Evolutionary conservation across 2,888 invertebrate species (phyloP).

Genomic region (Platycheirus rosarum): DNA sequence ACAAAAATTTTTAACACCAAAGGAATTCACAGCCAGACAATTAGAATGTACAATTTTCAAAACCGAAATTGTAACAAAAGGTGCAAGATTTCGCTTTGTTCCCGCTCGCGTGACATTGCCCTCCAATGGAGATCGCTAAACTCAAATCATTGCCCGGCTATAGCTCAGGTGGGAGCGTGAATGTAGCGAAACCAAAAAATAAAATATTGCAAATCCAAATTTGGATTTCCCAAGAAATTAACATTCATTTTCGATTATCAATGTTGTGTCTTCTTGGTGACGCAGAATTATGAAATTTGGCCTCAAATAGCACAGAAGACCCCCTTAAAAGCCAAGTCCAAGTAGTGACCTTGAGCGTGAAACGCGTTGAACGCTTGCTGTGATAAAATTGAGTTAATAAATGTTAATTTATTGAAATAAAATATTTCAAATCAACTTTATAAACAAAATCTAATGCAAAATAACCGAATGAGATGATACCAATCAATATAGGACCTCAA

Average conservation of each 20-base stretch:
- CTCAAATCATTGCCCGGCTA: conserved; percentile 1
- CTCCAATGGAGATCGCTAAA: conserved; percentile 25
- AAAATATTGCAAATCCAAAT: conserved; percentile 26
- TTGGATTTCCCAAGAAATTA: conserved; percentile 30
- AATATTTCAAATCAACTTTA: no score
- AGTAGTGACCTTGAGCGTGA: conserved; percentile 22
- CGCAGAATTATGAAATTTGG: conserved; percentile 28
- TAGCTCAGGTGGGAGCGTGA: conserved; percentile 2
- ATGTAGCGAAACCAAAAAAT: not conserved
- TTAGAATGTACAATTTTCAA: conserved; percentile 49
- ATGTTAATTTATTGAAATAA: conserved; percentile 13
- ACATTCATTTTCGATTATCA: conserved; percentile 19
- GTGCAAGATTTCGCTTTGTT: conserved; percentile 58
- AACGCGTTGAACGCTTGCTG: conserved; percentile 5
- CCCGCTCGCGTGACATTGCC: conserved; percentile 60
- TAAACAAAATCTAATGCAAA: no score
- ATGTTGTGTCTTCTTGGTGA: conserved; percentile 13
- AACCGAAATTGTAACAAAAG: conserved; percentile 57
- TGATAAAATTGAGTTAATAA: conserved; percentile 41
- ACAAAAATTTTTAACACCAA: conserved; percentile 27
- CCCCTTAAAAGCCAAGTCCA: conserved; percentile 3
- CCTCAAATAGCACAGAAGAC: conserved; percentile 10
- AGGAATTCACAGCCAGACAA: conserved; percentile 14
- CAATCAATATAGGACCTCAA: not conserved
- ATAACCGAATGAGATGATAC: no score